Evolutionary conservation across 2,113 vertebrate genomes (phyloP), one percentile per base, ranked within the genome.

Genomic region (Anhinga rufa): DNA sequence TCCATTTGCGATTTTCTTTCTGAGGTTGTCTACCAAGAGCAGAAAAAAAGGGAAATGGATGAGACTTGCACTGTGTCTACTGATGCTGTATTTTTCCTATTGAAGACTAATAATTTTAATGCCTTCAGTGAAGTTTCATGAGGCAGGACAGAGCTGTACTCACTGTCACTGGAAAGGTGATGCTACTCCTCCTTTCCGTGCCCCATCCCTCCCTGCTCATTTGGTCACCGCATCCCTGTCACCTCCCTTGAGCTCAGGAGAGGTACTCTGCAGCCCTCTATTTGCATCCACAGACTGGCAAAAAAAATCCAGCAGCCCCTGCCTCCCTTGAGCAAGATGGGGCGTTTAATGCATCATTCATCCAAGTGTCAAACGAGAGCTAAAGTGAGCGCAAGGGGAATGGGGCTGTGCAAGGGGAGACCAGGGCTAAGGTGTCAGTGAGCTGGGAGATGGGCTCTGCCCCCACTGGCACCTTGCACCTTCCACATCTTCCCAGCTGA

Each of bases 341-440:
- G 14, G 3, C 0, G 0, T 69, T 75, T 34, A 70, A 28, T 40
- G 25, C 0, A 4, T 51, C 0, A 1, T 48, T 46, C 18, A 77
- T 28, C 19, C 51, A n/a, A 17, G 28, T 34, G 49, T 34, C n/a
- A 76, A 32, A 34, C 1, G 4, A 88, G 29, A 77, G n/a, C 21
- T 60, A 58, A 88, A 65, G 36, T 5, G 42, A 69, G 55, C 0
- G 1, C 79, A 29, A 64, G 7, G 12, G 36, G 18, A 79, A 32
- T 5, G 21, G 29, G 49, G 18, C 32, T 42, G 44, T 13, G 11
- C 31, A 58, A 58, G 29, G 12, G 12, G 12, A 60, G 7, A 36
- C 54, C 19, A 44, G 54, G n/a, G 14, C 26, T 58, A 61, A 28
- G 38, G 32, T 1, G 1, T 17, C 0, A 3, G 16, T 22, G 36